A percentile compares a stretch with the other conserved stretches of the same genome.
These are phyloP conservation scores for Microctonus hyperodae DNA, from an alignment of 2,888 invertebrate genomes.

Conservation along the genomic window DNA sequence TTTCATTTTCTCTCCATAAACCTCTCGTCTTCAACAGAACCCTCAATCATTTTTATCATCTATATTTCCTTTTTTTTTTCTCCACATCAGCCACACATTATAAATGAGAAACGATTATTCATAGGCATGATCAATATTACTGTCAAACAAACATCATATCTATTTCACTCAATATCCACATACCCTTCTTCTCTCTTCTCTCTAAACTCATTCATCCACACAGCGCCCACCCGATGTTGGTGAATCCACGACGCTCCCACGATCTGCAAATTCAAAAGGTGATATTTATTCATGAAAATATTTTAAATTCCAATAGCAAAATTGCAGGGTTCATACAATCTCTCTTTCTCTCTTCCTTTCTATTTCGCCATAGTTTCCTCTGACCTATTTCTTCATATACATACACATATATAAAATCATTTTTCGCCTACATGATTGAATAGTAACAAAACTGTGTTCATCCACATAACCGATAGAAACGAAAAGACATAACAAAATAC, in stretches of 20 bases:
- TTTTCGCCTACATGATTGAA: conserved; percentile 9
- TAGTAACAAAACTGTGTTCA: neutral
- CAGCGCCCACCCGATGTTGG: conserved; percentile 10
- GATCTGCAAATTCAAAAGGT: conserved; percentile 20
- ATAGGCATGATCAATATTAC: conserved; percentile 36
- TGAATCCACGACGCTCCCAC: conserved; percentile 7
- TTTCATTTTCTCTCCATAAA: neutral
- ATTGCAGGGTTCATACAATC: conserved; percentile 38
- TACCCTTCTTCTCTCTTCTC: neutral
- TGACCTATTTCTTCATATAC: conserved; percentile 6
- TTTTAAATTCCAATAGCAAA: conserved; percentile 55
- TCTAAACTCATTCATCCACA: neutral
- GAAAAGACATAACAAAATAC: neutral
- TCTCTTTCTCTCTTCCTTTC: conserved; percentile 2
- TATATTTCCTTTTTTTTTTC: conserved; percentile 7
- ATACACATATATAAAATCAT: neutral
- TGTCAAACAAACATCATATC: conserved; percentile 31
- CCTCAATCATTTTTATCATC: conserved; percentile 4
- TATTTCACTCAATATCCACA: conserved; percentile 21
- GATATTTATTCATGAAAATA: conserved; percentile 57
- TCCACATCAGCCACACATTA: neutral
- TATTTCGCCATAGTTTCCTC: too few relatives aligned
- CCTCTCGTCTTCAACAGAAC: neutral
- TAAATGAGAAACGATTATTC: conserved; percentile 16
- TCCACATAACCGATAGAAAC: neutral